Evolutionary conservation across 2,113 vertebrate species (phyloP).

Genomic region (Rhadina sibilatrix): DNA sequence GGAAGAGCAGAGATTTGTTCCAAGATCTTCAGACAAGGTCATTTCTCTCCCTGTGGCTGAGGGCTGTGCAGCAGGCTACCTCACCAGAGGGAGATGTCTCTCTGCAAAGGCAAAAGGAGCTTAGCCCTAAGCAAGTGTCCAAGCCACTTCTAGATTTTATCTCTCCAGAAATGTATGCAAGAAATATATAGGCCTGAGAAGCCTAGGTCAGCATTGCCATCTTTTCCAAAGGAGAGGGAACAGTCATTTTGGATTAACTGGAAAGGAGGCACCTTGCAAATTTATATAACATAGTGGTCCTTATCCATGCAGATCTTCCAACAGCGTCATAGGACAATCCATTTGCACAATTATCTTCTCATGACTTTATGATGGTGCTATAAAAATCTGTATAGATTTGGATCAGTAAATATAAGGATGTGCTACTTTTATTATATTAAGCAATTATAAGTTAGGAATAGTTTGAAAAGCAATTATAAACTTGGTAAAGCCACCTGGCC

Average conservation of each 20-base stretch:
- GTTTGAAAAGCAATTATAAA: background rate
- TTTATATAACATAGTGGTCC: background rate
- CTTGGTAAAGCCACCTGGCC: background rate
- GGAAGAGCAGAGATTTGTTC: background rate
- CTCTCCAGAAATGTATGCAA: background rate
- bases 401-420: background rate
- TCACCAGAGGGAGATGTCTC: background rate
- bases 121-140: background rate
- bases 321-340: background rate
- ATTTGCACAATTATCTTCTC: background rate
- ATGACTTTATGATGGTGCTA: background rate
- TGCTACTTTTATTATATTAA: background rate
- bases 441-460: background rate
- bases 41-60: background rate
- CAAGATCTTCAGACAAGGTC: background rate
- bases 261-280: background rate
- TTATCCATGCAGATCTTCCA: background rate
- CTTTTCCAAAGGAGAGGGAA: background rate
- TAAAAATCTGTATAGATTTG: background rate
- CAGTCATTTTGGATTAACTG: background rate
- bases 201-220: background rate
- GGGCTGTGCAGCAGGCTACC: background rate
- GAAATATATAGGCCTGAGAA: background rate
- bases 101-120: background rate
- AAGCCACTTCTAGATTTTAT: background rate